These are phyloP conservation scores for Drosophila borborema DNA, from an alignment of 2,888 invertebrate species.

Conservation along the genomic window DNA sequence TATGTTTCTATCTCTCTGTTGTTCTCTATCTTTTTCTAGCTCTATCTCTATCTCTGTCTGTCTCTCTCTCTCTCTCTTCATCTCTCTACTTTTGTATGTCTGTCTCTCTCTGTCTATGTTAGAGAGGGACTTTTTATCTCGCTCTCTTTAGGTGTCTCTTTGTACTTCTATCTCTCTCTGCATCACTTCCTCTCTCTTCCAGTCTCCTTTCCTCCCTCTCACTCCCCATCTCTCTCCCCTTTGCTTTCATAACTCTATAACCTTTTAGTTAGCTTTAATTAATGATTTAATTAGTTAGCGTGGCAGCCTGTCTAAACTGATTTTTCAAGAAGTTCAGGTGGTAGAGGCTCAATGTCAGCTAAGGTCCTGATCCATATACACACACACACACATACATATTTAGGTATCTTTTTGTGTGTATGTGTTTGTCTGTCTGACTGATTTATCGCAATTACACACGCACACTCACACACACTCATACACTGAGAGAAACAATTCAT, in stretches of 20 bases:
- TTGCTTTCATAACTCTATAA: background rate
- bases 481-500: background rate
- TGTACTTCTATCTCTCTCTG: background rate
- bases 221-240: background rate
- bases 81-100: background rate
- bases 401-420: conserved; percentile 8
- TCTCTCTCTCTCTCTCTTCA: background rate
- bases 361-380: conserved; percentile 6
- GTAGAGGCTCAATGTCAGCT: conserved; percentile 27
- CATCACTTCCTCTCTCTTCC: background rate
- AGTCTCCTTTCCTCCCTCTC: fast-evolving
- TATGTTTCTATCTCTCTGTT: background rate
- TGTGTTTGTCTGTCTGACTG: conserved; percentile 12
- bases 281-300: conserved; percentile 37
- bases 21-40: background rate
- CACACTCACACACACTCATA: conserved; percentile 12
- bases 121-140: background rate
- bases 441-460: conserved; percentile 30
- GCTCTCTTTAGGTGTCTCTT: background rate
- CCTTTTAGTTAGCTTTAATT: conserved; percentile 30
- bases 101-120: background rate
- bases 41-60: background rate
- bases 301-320: conserved; percentile 42
- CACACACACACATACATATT: background rate
- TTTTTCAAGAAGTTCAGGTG: conserved; percentile 40